phyloP scores from a whole-genome alignment of 1,140 invertebrate species.

The Planococcus citri region DNA sequence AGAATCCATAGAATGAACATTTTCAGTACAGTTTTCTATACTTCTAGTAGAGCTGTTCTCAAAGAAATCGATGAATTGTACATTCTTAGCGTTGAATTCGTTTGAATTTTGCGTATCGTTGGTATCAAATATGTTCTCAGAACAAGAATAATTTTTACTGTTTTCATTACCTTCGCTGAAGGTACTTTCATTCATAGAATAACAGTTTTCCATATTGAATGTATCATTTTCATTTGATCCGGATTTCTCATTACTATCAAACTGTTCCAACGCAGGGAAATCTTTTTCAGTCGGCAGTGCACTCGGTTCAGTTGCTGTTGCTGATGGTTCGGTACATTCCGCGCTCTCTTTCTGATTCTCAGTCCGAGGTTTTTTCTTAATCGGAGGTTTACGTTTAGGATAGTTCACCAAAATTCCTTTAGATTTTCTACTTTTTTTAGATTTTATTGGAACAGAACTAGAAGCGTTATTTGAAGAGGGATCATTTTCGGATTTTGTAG shows the following conservation, averaged over 20 bases:
- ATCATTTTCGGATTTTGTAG: constrained; percentile 25
- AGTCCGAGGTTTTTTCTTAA: constrained; percentile 21
- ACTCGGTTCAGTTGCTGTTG: no score
- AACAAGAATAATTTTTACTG: background rate
- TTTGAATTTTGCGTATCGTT: background rate
- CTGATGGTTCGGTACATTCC: background rate
- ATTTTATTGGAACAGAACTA: constrained; percentile 22
- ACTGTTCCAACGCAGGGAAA: background rate
- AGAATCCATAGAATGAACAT: background rate
- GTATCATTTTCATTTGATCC: background rate
- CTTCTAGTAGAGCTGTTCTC: background rate
- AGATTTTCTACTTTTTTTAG: constrained; percentile 23
- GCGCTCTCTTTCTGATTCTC: background rate
- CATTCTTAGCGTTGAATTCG: background rate
- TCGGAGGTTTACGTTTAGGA: constrained; percentile 25
- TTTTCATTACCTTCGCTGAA: background rate
- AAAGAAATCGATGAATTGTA: constrained; percentile 12
- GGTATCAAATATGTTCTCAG: background rate
- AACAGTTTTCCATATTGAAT: background rate
- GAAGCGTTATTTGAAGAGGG: constrained; percentile 13
- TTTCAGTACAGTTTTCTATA: background rate
- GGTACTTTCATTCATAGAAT: background rate
- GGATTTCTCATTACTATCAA: background rate
- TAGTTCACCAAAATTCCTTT: constrained; percentile 23
- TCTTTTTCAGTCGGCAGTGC: background rate